Evolutionary conservation across 2,888 invertebrate genomes (phyloP), one percentile per base, ranked within the genome.

Genomic region (Apomyelois bistriatella): DNA sequence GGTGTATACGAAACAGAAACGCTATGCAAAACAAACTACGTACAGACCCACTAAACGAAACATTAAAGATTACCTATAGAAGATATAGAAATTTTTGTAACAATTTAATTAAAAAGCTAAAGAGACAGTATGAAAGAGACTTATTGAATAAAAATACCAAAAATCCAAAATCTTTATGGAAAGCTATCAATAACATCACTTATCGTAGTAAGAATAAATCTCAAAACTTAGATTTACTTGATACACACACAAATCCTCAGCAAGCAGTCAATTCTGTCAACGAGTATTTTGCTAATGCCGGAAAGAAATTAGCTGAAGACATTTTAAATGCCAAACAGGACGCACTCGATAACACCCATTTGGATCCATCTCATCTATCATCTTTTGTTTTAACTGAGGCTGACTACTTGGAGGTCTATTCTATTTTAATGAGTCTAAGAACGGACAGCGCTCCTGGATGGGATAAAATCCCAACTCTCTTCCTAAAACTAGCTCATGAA

Each of bases 51-150:
- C 1, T 10, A 6, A 55, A 55, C 40, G 38, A 43, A 15, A 48
- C 42, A 15, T 15, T 28, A 3, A 52, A 51, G 37, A 51, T 52
- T 9, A 54, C 51, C n/a, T 54, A 48, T 15, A 16, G 15, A n/a
- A 17, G 55, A n/a, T 55, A 52, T 13, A 47, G 55, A 8, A 55
- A 55, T 35, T 55, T 40, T 16, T 55, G 55, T n/a, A 55, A 47
- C 4, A 56, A 56, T 17, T 32, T 56, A 17, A 49, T 58, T 8
- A 56, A 58, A 48, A 53, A 53, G 42, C n/a, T 58, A 28, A 58
- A 53, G 53, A 50, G 41, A 37, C 36, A 58, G 8, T 58, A 55
- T 38, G 52, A 55, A 12, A 51, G 43, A 36, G 12, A 48, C 3
- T 1, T 42, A 10, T 10, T 53, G 9, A 15, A 22, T 6, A 13